Conservation (phyloP, 1,140 invertebrate genomes). For the Pectinophora gossypiella region DNA sequence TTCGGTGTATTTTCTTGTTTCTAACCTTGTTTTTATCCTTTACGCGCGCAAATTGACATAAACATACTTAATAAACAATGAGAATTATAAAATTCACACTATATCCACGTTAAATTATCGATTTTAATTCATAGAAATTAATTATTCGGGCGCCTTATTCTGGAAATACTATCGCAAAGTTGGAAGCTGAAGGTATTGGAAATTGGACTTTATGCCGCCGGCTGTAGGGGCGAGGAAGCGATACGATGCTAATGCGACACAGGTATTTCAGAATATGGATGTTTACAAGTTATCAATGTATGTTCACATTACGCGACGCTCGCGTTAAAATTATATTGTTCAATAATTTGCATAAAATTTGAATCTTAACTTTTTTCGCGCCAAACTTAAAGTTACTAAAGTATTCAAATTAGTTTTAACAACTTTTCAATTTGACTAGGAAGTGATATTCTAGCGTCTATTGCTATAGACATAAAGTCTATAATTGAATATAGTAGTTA, state of each 20-base stretch:
- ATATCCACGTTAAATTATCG: slow-evolving; percentile 13
- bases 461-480: background rate
- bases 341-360: background rate
- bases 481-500: no score
- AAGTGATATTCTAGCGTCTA: background rate
- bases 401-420: background rate
- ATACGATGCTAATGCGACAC: slow-evolving; percentile 14
- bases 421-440: background rate
- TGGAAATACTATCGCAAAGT: slow-evolving; percentile 29
- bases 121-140: slow-evolving; percentile 19
- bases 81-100: background rate
- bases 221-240: slow-evolving; percentile 30
- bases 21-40: slow-evolving; percentile 33
- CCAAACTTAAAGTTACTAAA: background rate
- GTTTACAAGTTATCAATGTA: slow-evolving; percentile 24
- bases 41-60: slow-evolving; percentile 39
- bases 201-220: slow-evolving; percentile 22
- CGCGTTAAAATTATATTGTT: background rate
- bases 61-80: background rate
- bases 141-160: slow-evolving; percentile 38
- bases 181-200: slow-evolving; percentile 18
- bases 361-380: background rate
- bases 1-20: slow-evolving; percentile 11
- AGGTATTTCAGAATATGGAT: slow-evolving; percentile 39
- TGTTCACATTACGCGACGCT: background rate